Percentiles rank a stretch among this genome's conserved stretches.
These are phyloP conservation scores for Eurypyga helias DNA, from an alignment of 2,113 vertebrate genomes.

Conservation along the genomic window DNA sequence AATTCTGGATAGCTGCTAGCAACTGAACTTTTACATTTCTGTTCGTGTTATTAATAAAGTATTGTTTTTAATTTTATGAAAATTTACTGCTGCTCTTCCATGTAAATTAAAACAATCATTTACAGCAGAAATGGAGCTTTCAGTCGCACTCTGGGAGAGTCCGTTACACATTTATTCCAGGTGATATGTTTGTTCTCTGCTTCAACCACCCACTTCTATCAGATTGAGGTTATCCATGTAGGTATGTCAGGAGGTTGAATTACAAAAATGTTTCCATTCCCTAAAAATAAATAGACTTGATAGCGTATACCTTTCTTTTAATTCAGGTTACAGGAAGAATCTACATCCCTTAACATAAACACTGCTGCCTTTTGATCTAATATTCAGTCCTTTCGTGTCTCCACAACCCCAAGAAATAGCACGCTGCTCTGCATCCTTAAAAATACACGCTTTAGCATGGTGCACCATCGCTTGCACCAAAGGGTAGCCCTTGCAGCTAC, in stretches of 20 bases:
- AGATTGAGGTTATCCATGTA: neutral
- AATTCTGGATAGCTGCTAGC: conserved; percentile 74
- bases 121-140: conserved; percentile 21
- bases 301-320: neutral
- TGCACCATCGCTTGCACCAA: neutral
- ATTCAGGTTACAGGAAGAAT: neutral
- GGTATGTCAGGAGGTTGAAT: neutral
- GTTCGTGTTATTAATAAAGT: conserved; percentile 70
- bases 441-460: neutral
- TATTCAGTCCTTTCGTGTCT: neutral
- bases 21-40: conserved; percentile 67
- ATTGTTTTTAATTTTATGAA: conserved; percentile 76
- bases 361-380: neutral
- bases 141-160: neutral
- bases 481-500: neutral
- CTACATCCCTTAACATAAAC: neutral
- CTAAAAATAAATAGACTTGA: neutral
- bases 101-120: conserved; percentile 71
- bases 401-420: neutral
- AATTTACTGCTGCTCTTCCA: conserved; percentile 60
- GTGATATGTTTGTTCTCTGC: neutral
- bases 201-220: neutral
- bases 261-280: neutral
- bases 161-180: neutral
- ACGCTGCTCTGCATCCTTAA: neutral